A percentile compares a stretch with the other conserved stretches of the same genome.
Evolutionary conservation across 2,888 invertebrate genomes (phyloP).

Genomic region (Halictus ligatus): DNA sequence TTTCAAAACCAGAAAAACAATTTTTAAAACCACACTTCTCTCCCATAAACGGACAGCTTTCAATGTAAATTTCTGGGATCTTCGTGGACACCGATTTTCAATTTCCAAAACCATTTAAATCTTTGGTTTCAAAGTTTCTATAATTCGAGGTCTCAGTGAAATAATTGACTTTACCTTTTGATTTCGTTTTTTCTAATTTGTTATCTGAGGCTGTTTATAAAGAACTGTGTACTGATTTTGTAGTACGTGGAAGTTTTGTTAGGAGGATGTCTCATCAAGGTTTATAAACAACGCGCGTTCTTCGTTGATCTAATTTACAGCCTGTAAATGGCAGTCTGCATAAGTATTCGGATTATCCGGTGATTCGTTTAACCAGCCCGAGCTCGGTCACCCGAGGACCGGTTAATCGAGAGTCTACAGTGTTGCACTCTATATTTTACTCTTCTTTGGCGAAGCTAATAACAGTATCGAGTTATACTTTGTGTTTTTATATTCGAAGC

Average conservation of each 20-base stretch:
- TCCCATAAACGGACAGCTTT: too few relatives aligned
- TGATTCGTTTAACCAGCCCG: background rate
- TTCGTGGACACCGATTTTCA: too few relatives aligned
- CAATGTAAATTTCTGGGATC: too few relatives aligned
- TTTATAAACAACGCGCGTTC: slow-evolving; percentile 2
- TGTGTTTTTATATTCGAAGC: background rate
- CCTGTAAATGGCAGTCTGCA: background rate
- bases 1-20: too few relatives aligned
- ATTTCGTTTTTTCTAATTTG: background rate
- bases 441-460: slow-evolving; percentile 7
- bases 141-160: too few relatives aligned
- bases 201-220: background rate
- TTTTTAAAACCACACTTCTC: too few relatives aligned
- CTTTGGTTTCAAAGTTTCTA: too few relatives aligned
- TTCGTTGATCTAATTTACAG: background rate
- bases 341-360: background rate
- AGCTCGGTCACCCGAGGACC: slow-evolving; percentile 1
- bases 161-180: background rate
- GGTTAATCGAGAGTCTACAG: slow-evolving; percentile 12
- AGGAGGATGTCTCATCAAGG: background rate
- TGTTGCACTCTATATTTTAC: slow-evolving; percentile 4
- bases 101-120: too few relatives aligned
- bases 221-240: background rate
- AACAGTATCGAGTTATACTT: slow-evolving; percentile 12
- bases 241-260: background rate